Percentiles rank a stretch among this genome's conserved stretches.
Conservation (phyloP, 1,140 invertebrate genomes). For the Ganaspis sp. region DNA sequence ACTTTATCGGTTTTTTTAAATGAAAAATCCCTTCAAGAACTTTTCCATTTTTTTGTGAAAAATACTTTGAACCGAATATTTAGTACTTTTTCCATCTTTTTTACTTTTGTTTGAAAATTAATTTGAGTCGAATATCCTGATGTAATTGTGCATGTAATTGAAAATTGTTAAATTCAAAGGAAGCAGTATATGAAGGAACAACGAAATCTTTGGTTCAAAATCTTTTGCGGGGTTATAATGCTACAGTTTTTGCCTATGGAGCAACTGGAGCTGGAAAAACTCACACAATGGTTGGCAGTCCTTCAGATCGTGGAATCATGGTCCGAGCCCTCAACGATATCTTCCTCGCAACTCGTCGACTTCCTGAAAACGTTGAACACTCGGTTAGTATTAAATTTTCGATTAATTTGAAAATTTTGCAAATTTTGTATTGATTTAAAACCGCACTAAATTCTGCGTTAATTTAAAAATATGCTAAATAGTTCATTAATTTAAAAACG, state of each 20-base stretch:
- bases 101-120: no score
- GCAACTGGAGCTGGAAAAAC: constrained; percentile 95
- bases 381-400: constrained; percentile 79
- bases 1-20: no score
- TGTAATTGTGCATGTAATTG: neutral
- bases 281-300: constrained; percentile 90
- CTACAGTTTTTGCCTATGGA: constrained; percentile 98
- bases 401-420: no score
- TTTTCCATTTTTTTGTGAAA: no score
- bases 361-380: constrained; percentile 76
- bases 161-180: constrained; percentile 73
- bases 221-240: constrained; percentile 94
- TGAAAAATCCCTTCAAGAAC: no score
- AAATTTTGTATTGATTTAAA: no score
- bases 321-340: constrained; percentile 89
- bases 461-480: no score
- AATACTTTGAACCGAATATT: no score
- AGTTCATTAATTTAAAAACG: no score
- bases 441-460: no score
- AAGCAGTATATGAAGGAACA: constrained; percentile 89
- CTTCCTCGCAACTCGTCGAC: constrained; percentile 81
- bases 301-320: constrained; percentile 90
- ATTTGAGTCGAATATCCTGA: neutral
- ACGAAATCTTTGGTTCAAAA: constrained; percentile 91
- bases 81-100: no score